Percentiles rank a stretch among this genome's conserved stretches.
Evolutionary conservation across 92 coral and sea anemone genomes (phyloP).

Genomic region (Scolanthus callimorphus): DNA sequence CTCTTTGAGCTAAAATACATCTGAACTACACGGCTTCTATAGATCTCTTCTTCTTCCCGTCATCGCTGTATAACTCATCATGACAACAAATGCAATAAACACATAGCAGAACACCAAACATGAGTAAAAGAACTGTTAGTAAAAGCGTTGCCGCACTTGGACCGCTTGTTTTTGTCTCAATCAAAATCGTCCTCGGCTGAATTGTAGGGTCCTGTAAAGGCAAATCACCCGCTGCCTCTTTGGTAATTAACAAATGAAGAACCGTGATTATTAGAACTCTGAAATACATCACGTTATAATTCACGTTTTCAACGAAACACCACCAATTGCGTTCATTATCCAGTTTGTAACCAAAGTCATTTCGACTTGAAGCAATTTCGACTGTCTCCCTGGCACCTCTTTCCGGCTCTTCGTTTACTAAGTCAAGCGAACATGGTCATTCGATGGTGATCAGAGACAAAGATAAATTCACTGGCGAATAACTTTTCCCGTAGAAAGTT

Average conservation of each 20-base stretch:
- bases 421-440: too few species aligned
- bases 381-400: too few species aligned
- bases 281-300: background rate
- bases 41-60: background rate
- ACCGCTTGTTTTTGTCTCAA: background rate
- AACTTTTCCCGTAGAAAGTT: too few species aligned
- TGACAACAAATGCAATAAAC: conserved; percentile 19
- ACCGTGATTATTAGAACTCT: background rate
- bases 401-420: too few species aligned
- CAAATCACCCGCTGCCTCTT: background rate
- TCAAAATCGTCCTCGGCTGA: background rate
- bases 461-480: too few species aligned
- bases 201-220: background rate
- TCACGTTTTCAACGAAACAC: too few species aligned
- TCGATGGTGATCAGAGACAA: too few species aligned
- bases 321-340: too few species aligned
- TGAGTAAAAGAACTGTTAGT: conserved; percentile 1
- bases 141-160: conserved; percentile 5
- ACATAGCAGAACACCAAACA: conserved; percentile 10
- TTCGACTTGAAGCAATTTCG: too few species aligned
- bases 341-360: too few species aligned
- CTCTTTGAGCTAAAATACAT: too few species aligned
- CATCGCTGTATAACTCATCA: conserved; percentile 15
- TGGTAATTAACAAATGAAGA: background rate
- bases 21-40: too few species aligned